phyloP scores from a whole-genome alignment of 2,113 vertebrate species.

The Cinclus mexicanus region DNA sequence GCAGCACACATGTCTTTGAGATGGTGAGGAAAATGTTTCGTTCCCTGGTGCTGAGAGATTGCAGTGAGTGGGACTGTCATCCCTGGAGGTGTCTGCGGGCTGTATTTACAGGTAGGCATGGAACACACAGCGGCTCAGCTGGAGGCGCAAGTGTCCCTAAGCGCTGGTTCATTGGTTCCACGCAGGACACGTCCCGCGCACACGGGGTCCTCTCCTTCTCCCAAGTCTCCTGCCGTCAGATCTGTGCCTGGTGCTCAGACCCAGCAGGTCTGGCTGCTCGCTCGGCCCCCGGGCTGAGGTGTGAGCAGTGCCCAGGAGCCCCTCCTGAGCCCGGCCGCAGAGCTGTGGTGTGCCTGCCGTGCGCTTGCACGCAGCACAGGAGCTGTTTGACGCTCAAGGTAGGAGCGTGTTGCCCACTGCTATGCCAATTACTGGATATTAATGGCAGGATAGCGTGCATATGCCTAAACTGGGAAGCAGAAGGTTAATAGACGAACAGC shows the following conservation, averaged over 20 bases:
- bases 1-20: not conserved
- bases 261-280: not conserved
- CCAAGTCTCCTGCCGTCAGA: not conserved
- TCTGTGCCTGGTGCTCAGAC: not conserved
- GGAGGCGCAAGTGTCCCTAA: fast-evolving
- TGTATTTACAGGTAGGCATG: not conserved
- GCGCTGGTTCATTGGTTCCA: not conserved
- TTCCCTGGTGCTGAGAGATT: not conserved
- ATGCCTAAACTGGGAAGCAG: conserved; percentile 92
- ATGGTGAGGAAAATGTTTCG: not conserved
- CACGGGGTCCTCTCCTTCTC: not conserved
- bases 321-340: not conserved
- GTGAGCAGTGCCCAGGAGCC: not conserved
- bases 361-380: not conserved
- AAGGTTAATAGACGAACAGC: conserved; percentile 98
- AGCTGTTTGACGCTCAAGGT: conserved; percentile 44
- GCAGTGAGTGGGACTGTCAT: fast-evolving
- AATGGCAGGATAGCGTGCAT: conserved; percentile 91
- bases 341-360: not conserved
- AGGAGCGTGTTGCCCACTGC: conserved; percentile 63
- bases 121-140: not conserved
- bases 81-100: fast-evolving
- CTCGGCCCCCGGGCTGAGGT: not conserved
- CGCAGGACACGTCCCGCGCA: not conserved
- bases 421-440: conserved; percentile 90